phyloP scores from a whole-genome alignment of 2,888 invertebrate species.

The Pocota personata region DNA sequence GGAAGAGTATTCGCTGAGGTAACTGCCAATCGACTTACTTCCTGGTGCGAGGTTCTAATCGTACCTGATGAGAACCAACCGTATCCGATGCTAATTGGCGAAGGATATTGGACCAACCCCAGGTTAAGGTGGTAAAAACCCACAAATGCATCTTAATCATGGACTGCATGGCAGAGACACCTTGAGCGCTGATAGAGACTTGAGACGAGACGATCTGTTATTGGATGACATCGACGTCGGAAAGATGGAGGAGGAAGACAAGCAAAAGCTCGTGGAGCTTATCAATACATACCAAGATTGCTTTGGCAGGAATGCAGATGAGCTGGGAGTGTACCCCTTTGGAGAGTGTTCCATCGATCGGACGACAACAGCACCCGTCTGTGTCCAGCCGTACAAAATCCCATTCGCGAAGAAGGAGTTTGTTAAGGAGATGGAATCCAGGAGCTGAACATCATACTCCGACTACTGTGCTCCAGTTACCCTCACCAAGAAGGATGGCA shows the following conservation, averaged over 20 bases:
- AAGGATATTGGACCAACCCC: not conserved
- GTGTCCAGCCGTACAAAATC: no score
- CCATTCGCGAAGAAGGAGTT: no score
- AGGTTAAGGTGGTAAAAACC: not conserved
- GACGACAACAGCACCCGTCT: no score
- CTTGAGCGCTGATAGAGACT: not conserved
- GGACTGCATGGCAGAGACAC: not conserved
- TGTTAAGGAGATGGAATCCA: no score
- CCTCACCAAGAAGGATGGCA: no score
- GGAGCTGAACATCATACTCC: no score
- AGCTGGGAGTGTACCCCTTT: no score
- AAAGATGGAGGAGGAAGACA: not conserved
- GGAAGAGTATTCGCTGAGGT: constrained; percentile 1
- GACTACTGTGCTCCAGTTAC: no score
- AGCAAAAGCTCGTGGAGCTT: no score
- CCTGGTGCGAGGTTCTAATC: constrained; percentile 14
- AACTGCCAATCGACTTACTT: not conserved
- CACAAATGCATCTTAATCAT: not conserved
- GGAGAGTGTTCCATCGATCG: no score
- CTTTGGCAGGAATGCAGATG: no score
- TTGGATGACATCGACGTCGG: not conserved
- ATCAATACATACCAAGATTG: no score
- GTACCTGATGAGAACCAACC: constrained; percentile 13
- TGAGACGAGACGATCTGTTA: not conserved
- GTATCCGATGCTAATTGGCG: constrained; percentile 11